Evolutionary conservation across 2,888 invertebrate species (phyloP).

Genomic region (Dasysyrphus albostriatus): DNA sequence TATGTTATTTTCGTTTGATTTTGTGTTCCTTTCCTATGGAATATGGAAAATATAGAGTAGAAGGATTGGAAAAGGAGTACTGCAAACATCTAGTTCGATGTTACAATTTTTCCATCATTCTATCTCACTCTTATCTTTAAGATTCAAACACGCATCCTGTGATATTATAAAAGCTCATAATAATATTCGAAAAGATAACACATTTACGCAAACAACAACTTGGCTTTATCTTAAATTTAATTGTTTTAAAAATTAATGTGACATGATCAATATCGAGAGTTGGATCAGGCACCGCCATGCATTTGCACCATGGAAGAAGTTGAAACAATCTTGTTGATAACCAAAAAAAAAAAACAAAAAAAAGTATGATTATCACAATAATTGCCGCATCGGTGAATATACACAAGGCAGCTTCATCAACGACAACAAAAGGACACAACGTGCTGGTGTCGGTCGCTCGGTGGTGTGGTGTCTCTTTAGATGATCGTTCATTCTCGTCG

Average conservation of each 20-base stretch:
- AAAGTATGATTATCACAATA: conserved; percentile 43
- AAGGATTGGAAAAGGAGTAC: too few species aligned
- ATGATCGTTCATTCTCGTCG: neutral
- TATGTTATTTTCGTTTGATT: too few species aligned
- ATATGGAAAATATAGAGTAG: too few species aligned
- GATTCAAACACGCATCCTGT: too few species aligned
- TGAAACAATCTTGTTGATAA: conserved; percentile 26
- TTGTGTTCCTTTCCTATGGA: too few species aligned
- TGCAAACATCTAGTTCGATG: too few species aligned
- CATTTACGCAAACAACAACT: neutral
- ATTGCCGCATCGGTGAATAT: neutral
- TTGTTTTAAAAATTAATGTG: conserved; percentile 57
- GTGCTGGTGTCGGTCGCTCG: conserved; percentile 1
- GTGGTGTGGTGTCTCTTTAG: conserved; percentile 9
- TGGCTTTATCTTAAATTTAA: conserved; percentile 33
- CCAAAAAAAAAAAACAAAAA: conserved; percentile 2
- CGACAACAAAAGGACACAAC: conserved; percentile 58
- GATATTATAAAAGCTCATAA: too few species aligned
- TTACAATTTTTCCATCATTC: too few species aligned
- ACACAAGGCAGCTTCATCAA: neutral
- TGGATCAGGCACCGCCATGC: conserved; percentile 28
- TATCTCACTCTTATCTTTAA: too few species aligned
- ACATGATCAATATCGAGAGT: conserved; percentile 65
- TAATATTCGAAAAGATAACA: conserved; percentile 39
- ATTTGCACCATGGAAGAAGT: conserved; percentile 13